Conservation (phyloP, 2,797 vertebrate species). For the Takifugu rubripes region DNA sequence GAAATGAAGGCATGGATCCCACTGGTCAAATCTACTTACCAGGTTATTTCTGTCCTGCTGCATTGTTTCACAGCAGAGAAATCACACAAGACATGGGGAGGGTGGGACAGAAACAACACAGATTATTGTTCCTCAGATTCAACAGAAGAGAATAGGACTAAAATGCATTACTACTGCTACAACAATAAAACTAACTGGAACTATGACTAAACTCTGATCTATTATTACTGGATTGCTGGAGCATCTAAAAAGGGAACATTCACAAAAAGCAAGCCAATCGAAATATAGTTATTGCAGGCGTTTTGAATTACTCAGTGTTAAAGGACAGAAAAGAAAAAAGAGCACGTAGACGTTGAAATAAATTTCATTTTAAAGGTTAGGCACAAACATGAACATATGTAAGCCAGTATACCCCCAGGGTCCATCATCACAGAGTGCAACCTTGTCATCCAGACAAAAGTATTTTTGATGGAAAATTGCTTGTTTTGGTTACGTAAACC, state of each 20-base stretch:
- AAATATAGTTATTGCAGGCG: slow-evolving; percentile 9
- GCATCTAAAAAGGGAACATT: slow-evolving; percentile 4
- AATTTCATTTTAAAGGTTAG: neutral
- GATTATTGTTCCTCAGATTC: slow-evolving; percentile 72
- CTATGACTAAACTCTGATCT: slow-evolving; percentile 5
- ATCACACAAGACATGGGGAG: slow-evolving; percentile 75
- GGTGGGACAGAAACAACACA: slow-evolving; percentile 74
- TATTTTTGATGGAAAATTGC: neutral
- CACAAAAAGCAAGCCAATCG: slow-evolving; percentile 34
- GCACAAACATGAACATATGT: no score
- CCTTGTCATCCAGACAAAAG: neutral
- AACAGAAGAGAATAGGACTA: slow-evolving; percentile 48
- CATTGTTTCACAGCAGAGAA: slow-evolving; percentile 81
- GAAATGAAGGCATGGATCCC: slow-evolving; percentile 37
- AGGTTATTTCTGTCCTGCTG: slow-evolving; percentile 99
- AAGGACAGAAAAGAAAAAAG: slow-evolving; percentile 5
- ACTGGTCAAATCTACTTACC: slow-evolving; percentile 84
- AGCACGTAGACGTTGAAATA: neutral
- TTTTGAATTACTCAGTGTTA: slow-evolving; percentile 7
- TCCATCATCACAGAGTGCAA: neutral
- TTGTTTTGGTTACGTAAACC: neutral
- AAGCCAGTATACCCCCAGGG: neutral
- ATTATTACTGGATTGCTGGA: neutral
- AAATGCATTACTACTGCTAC: slow-evolving; percentile 34
- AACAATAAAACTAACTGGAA: slow-evolving; percentile 14